Conservation (phyloP, 1,140 invertebrate species). For the Helicoverpa zea region DNA sequence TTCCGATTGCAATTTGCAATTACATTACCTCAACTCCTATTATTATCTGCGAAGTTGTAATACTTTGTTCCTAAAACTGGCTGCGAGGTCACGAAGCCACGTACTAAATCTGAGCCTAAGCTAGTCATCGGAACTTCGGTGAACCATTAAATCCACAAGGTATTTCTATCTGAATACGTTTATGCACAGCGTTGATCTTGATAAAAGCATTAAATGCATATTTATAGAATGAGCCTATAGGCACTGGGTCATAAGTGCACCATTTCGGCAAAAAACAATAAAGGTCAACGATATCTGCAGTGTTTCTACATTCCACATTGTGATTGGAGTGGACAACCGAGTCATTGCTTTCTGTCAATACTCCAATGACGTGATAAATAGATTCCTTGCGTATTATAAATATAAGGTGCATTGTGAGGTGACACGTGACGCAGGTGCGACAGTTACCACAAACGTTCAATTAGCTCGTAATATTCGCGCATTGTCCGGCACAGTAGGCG, state of each 20-base stretch:
- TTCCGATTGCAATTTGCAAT: slow-evolving; percentile 28
- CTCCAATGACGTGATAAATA: slow-evolving; percentile 19
- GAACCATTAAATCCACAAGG: background rate
- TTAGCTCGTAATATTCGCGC: slow-evolving; percentile 40
- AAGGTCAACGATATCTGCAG: background rate
- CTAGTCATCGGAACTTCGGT: background rate
- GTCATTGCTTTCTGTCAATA: slow-evolving; percentile 8
- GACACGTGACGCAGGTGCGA: slow-evolving; percentile 44
- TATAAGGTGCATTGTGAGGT: slow-evolving; percentile 2
- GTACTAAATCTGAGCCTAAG: background rate
- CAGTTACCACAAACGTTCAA: slow-evolving; percentile 44
- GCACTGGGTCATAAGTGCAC: background rate
- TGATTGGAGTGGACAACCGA: background rate
- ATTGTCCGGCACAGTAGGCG: slow-evolving; percentile 52
- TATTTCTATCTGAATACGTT: background rate
- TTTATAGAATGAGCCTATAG: background rate
- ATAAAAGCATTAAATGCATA: too few relatives aligned
- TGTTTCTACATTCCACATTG: background rate
- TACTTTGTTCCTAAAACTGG: background rate
- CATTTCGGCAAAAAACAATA: background rate
- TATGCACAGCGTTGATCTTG: too few relatives aligned
- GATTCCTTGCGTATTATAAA: slow-evolving; percentile 10
- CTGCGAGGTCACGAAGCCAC: background rate
- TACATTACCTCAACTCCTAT: slow-evolving; percentile 12
- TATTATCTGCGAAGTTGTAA: slow-evolving; percentile 21